Evolutionary conservation across 2,113 vertebrate species (phyloP), one percentile per base, ranked within the genome.

Genomic region (Brachyhypopomus occidentalis): DNA sequence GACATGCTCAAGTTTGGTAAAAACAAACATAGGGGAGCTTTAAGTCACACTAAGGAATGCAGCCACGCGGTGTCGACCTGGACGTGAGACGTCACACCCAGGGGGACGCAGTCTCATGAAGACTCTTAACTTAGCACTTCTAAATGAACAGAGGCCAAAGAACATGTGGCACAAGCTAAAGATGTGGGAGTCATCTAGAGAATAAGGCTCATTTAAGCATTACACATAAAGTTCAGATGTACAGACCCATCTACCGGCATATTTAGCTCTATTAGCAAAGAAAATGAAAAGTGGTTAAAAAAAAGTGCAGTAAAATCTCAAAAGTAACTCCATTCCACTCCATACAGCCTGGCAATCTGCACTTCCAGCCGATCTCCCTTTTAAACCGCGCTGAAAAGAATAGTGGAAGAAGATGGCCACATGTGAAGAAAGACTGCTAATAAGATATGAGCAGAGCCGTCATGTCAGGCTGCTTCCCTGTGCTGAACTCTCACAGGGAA

Each of bases 1-100:
- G 69, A 85, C 75, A 84, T 84, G 86, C 84, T 86, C 81, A 86
- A 83, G 87, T 89, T 85, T 83, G 85, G 85, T 86, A 70, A 83
- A 89, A 84, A 84, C 80, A 87, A 87, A 87, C 80, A 83, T 27
- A 34, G 78, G 64, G 79, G 74, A 38, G 52, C 30, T 83, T 73
- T 79, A 23, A 80, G 71, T 79, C 76, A 66, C 25, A 22, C 73
- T 72, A 60, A 74, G 75, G 75, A 82, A 84, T 80, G 79, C 66
- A 55, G 55, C 56, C 73, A 64, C 59, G 2, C 36, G n/a, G 63
- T 4, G 66, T 75, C 30, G 81, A 83, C 70, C 63, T 34, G 66
- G 25, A 62, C 14, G 23, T 30, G 60, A 73, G 75, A 59, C 60
- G 75, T 63, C 74, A 83, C 75, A 38, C 63, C 58, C 64, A 64